Conservation (phyloP, 1,140 invertebrate species). For the Chironomus tepperi region DNA sequence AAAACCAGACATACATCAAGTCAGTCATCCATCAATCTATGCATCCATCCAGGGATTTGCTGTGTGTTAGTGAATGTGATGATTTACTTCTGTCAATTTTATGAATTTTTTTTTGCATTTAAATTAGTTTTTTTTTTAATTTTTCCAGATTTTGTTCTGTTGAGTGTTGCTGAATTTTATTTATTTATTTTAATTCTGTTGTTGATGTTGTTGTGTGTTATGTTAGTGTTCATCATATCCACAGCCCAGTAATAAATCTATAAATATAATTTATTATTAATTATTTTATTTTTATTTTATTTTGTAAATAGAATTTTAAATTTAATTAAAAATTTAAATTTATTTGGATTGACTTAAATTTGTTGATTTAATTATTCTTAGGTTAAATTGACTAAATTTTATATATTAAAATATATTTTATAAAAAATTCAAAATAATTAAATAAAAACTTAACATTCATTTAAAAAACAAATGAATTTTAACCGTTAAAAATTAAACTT, state of each 20-base stretch:
- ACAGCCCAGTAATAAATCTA: constrained; percentile 12
- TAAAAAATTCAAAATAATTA: too few species aligned
- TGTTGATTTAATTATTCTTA: neutral
- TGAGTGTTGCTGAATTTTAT: neutral
- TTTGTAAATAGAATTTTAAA: neutral
- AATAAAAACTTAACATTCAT: too few species aligned
- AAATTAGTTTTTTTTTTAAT: neutral
- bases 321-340: neutral
- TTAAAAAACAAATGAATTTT: too few species aligned
- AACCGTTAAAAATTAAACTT: too few species aligned
- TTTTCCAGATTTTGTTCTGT: neutral
- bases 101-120: too few species aligned
- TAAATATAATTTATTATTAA: constrained; percentile 1
- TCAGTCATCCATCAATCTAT: too few species aligned
- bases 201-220: constrained; percentile 7
- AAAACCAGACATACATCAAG: too few species aligned
- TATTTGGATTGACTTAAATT: neutral
- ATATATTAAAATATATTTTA: too few species aligned
- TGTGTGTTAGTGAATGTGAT: too few species aligned
- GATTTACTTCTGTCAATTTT: too few species aligned
- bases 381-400: neutral
- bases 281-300: neutral
- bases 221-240: constrained; percentile 6
- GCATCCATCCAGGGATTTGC: too few species aligned
- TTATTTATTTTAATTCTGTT: neutral